Percentiles rank a stretch among this genome's conserved stretches.
These are phyloP conservation scores for Crossoptilon crossoptilon DNA, from an alignment of 2,797 vertebrate genomes.

Conservation along the genomic window DNA sequence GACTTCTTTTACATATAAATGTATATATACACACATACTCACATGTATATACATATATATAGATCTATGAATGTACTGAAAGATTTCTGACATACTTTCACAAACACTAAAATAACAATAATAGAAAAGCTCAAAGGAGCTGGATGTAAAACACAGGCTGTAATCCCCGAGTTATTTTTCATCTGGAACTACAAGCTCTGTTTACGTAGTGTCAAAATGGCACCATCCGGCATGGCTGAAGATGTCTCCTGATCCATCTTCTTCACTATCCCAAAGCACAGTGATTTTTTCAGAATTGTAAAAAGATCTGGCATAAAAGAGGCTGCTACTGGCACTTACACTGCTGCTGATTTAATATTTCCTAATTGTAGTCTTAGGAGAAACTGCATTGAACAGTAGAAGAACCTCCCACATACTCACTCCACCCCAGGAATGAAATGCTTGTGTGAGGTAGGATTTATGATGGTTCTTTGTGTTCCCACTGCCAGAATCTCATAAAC, in stretches of 20 bases:
- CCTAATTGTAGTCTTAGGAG: constrained; percentile 41
- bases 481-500: constrained; percentile 77
- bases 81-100: not conserved
- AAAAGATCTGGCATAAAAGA: constrained; percentile 10
- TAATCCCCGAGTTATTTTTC: constrained; percentile 7
- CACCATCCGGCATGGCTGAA: not conserved
- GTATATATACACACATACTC: not conserved
- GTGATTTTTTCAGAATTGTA: not conserved
- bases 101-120: constrained; percentile 4
- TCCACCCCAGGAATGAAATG: constrained; percentile 15
- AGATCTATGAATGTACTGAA: not conserved
- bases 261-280: not conserved
- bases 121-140: not conserved
- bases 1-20: not conserved
- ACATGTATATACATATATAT: not conserved
- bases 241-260: not conserved
- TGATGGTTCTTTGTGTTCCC: constrained; percentile 51
- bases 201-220: not conserved
- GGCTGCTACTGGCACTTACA: not conserved
- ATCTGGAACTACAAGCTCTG: not conserved
- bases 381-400: constrained; percentile 2
- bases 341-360: constrained; percentile 63
- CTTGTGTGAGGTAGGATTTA: constrained; percentile 58
- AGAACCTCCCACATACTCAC: not conserved
- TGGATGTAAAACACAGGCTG: not conserved